A percentile compares a stretch with the other conserved stretches of the same genome.
phyloP scores from a whole-genome alignment of 2,797 vertebrate genomes.

The Mastacembelus armatus region DNA sequence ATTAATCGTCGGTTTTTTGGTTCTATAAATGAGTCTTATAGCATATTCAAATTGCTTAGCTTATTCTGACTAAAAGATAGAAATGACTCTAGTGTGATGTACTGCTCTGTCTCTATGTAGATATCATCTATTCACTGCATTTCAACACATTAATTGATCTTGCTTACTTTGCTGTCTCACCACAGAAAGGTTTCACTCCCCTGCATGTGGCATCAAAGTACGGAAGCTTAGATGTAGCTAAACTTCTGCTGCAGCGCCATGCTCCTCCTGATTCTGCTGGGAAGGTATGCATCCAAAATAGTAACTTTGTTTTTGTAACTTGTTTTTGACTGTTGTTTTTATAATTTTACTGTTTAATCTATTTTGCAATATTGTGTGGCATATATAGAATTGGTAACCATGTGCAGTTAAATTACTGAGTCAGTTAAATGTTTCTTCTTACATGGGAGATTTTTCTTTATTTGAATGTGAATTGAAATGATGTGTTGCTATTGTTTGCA shows the following conservation, averaged over 20 bases:
- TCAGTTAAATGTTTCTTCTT: neutral
- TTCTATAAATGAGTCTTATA: too few species aligned
- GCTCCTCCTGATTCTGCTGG: conserved; percentile 92
- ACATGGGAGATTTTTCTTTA: neutral
- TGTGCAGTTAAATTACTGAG: too few species aligned
- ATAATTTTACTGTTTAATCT: neutral
- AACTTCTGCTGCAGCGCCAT: conserved; percentile 91
- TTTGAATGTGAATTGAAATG: conserved; percentile 40
- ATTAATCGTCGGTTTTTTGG: too few species aligned
- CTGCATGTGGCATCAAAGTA: conserved; percentile 97
- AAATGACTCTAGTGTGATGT: too few species aligned
- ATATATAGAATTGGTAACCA: too few species aligned
- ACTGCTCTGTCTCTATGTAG: too few species aligned
- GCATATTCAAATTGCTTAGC: too few species aligned
- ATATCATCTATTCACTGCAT: neutral
- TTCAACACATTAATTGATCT: neutral
- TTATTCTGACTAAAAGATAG: too few species aligned
- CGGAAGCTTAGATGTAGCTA: conserved; percentile 95
- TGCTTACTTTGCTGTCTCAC: neutral
- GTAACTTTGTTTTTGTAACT: too few species aligned
- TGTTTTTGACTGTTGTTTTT: too few species aligned
- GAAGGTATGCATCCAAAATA: conserved; percentile 84
- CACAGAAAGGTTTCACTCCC: conserved; percentile 97
- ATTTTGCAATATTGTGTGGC: too few species aligned
- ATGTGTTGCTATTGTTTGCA: conserved; percentile 39